phyloP scores from a whole-genome alignment of 1,140 invertebrate genomes.

The Lordiphosa clarofinis region DNA sequence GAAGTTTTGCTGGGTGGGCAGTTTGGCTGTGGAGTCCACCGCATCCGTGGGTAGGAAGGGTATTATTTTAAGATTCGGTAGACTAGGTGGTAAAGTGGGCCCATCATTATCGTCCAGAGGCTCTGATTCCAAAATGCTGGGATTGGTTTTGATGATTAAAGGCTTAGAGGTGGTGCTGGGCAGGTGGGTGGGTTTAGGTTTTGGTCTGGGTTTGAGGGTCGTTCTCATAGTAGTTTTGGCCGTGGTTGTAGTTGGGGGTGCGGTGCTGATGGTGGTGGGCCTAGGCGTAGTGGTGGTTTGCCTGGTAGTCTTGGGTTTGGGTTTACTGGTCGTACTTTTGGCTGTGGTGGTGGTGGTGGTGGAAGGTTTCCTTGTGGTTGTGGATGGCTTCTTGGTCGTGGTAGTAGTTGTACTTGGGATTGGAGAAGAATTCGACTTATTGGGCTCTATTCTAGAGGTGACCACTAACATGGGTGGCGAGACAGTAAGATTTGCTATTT shows the following conservation, averaged over 20 bases:
- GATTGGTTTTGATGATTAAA: constrained; percentile 72
- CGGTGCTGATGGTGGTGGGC: constrained; percentile 21
- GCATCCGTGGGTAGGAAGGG: constrained; percentile 88
- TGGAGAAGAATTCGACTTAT: constrained; percentile 10
- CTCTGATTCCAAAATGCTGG: constrained; percentile 79
- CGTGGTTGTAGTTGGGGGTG: constrained; percentile 6
- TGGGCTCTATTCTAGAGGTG: constrained; percentile 37
- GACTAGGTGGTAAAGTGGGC: constrained; percentile 84
- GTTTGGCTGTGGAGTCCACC: constrained; percentile 75
- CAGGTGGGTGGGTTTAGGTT: constrained; percentile 2
- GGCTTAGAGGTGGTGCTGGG: constrained; percentile 41
- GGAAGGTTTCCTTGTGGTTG: constrained; percentile 3
- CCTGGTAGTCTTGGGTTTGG: constrained; percentile 5
- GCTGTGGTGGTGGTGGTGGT: constrained; percentile 7
- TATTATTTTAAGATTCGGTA: constrained; percentile 88
- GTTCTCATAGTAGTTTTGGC: constrained; percentile 6
- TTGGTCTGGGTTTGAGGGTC: constrained; percentile 25
- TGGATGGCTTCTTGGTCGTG: constrained; percentile 1
- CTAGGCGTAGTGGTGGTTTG: not conserved
- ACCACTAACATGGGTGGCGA: constrained; percentile 59
- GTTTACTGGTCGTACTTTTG: constrained; percentile 21
- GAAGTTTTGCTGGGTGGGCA: constrained; percentile 18
- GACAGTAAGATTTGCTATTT: constrained; percentile 67
- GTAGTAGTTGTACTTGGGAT: constrained; percentile 12
- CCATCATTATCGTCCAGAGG: constrained; percentile 66